Evolutionary conservation across 2,888 invertebrate genomes (phyloP).

Genomic region (Tetropium fuscum): DNA sequence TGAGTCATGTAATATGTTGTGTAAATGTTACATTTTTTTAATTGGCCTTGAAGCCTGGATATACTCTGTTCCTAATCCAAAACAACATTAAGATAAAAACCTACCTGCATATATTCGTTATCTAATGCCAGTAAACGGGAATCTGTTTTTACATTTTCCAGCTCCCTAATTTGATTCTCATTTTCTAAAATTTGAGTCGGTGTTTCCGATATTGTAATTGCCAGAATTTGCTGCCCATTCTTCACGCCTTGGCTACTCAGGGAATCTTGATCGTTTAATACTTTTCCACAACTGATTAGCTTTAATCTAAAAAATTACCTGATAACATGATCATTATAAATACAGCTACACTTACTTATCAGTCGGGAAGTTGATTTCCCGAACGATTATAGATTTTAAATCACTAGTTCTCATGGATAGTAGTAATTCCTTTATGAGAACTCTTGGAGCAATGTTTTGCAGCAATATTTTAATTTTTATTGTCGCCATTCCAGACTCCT

Average conservation of each 20-base stretch:
- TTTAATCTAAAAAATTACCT: conserved; percentile 69
- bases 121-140: conserved; percentile 66
- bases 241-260: conserved; percentile 73
- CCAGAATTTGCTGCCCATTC: conserved; percentile 78
- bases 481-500: conserved; percentile 79
- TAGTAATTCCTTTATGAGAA: conserved; percentile 70
- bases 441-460: conserved; percentile 67
- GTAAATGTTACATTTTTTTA: too few species aligned
- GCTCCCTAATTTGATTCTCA: conserved; percentile 58
- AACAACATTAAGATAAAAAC: not conserved
- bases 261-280: conserved; percentile 69
- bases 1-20: too few species aligned
- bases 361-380: conserved; percentile 63
- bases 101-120: conserved; percentile 72
- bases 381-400: conserved; percentile 69
- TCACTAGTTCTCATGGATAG: conserved; percentile 70
- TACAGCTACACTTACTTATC: conserved; percentile 65
- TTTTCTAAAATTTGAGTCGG: conserved; percentile 58
- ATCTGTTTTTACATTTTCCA: conserved; percentile 63
- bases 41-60: too few species aligned
- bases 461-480: conserved; percentile 76
- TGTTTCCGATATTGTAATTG: conserved; percentile 66
- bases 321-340: not conserved
- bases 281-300: conserved; percentile 75
- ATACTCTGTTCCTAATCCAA: too few species aligned